Evolutionary conservation across 2,888 invertebrate species (phyloP).

Genomic region (Dilophus febrilis): DNA sequence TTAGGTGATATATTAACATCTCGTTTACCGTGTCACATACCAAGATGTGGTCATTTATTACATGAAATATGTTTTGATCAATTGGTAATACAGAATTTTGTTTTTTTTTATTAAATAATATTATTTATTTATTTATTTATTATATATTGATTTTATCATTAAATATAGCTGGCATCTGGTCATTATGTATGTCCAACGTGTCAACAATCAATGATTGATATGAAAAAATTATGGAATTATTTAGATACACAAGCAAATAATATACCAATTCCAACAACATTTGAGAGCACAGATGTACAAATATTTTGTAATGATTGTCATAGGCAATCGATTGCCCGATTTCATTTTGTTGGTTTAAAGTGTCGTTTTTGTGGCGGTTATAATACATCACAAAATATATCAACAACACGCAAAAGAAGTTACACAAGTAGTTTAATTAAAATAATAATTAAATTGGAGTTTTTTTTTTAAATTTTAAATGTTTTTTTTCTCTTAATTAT

Average conservation of each 20-base stretch:
- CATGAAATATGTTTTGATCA: slow-evolving; percentile 75
- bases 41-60: slow-evolving; percentile 73
- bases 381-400: slow-evolving; percentile 61
- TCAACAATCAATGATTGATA: slow-evolving; percentile 73
- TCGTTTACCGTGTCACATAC: slow-evolving; percentile 74
- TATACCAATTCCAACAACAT: slow-evolving; percentile 72
- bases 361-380: slow-evolving; percentile 79
- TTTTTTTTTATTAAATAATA: slow-evolving; percentile 5
- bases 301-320: slow-evolving; percentile 87
- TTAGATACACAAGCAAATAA: slow-evolving; percentile 66
- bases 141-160: neutral
- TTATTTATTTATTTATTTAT: neutral
- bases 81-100: no score
- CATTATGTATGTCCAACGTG: slow-evolving; percentile 82
- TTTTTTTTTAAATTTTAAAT: neutral
- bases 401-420: slow-evolving; percentile 22
- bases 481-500: neutral
- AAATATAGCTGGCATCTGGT: slow-evolving; percentile 35
- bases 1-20: slow-evolving; percentile 84
- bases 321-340: slow-evolving; percentile 66
- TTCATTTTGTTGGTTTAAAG: slow-evolving; percentile 77
- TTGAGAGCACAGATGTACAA: slow-evolving; percentile 59
- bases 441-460: neutral
- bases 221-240: slow-evolving; percentile 68
- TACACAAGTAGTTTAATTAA: slow-evolving; percentile 15